A percentile compares a stretch with the other conserved stretches of the same genome.
Evolutionary conservation across 2,113 vertebrate species (phyloP).

Genomic region (Cyprinus carpio): DNA sequence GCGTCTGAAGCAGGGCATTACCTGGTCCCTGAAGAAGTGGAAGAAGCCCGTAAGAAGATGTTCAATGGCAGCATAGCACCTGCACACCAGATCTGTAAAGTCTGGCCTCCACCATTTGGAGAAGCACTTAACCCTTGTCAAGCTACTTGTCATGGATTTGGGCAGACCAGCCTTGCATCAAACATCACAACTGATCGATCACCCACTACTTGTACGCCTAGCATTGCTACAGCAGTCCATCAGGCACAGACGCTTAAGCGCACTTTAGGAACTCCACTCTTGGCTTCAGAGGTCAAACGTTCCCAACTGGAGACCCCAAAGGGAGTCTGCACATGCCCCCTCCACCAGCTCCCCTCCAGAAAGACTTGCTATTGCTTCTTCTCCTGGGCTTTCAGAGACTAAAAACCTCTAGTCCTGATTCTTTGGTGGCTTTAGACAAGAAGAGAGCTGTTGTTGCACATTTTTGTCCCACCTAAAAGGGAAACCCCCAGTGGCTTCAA

Average conservation of each 20-base stretch:
- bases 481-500: conserved; percentile 50
- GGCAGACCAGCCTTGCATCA: neutral
- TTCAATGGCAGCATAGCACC: conserved; percentile 93
- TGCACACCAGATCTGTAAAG: conserved; percentile 83
- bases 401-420: conserved; percentile 65
- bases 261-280: conserved; percentile 51
- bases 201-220: conserved; percentile 75
- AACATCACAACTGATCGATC: conserved; percentile 75
- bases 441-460: conserved; percentile 58
- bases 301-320: conserved; percentile 38
- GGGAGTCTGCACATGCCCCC: conserved; percentile 63
- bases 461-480: conserved; percentile 63
- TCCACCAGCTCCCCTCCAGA: conserved; percentile 63
- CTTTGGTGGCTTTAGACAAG: conserved; percentile 61
- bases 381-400: conserved; percentile 64
- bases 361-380: conserved; percentile 56
- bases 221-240: conserved; percentile 76
- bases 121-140: neutral
- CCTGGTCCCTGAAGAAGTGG: conserved; percentile 97
- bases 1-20: conserved; percentile 94
- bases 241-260: conserved; percentile 70
- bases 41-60: conserved; percentile 98
- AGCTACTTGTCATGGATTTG: neutral
- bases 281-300: conserved; percentile 68
- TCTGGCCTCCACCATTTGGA: conserved; percentile 72